These are phyloP conservation scores for Lepus timidus DNA, from an alignment of 2,113 vertebrate genomes.

Conservation along the genomic window DNA sequence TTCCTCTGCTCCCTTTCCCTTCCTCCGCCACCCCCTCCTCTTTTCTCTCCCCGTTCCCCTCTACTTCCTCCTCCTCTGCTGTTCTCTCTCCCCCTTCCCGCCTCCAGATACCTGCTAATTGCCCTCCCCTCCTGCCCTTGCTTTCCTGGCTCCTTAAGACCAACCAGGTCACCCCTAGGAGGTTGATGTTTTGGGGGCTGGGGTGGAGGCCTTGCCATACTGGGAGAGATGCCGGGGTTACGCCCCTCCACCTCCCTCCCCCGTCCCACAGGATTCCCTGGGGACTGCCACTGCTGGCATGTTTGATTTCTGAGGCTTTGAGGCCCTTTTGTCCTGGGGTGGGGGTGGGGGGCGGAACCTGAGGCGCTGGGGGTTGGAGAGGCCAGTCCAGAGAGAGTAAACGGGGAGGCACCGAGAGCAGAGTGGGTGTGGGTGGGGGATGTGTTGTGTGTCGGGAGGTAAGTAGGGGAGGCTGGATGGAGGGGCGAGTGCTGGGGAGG, in stretches of 20 bases:
- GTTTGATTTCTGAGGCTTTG: background rate
- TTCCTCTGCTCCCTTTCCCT: background rate
- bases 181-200: background rate
- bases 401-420: background rate
- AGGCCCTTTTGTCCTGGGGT: background rate
- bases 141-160: background rate
- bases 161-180: background rate
- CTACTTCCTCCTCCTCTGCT: background rate
- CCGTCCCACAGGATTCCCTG: background rate
- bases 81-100: background rate
- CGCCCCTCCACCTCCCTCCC: too few species aligned
- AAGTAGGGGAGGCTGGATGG: too few species aligned
- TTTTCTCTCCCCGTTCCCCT: background rate
- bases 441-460: background rate
- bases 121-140: background rate
- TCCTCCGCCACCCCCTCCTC: too few species aligned
- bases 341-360: background rate
- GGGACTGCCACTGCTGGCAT: background rate
- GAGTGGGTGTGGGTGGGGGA: background rate
- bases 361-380: background rate
- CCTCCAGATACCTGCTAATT: slow-evolving; percentile 45
- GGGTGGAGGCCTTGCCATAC: background rate
- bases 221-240: background rate
- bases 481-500: background rate
- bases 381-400: background rate